A percentile compares a stretch with the other conserved stretches of the same genome.
phyloP scores from a whole-genome alignment of 2,113 vertebrate species.

The Pantherophis guttatus region DNA sequence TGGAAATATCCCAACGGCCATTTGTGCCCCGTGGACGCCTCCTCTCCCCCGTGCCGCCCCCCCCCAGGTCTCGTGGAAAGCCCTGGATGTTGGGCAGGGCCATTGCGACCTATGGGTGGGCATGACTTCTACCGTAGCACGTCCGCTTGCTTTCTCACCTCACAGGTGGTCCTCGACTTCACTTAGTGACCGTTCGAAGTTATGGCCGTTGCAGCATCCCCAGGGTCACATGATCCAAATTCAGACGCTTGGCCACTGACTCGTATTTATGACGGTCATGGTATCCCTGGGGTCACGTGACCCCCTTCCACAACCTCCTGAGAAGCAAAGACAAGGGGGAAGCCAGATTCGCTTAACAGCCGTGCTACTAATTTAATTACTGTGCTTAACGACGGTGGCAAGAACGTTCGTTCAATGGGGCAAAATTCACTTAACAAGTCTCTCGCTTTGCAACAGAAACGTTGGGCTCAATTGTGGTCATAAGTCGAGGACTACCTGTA shows the following conservation, averaged over 20 bases:
- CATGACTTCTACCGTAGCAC: no score
- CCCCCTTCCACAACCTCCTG: no score
- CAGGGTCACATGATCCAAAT: background rate
- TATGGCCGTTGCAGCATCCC: no score
- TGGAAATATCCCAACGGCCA: background rate
- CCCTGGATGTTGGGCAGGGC: rapidly evolving
- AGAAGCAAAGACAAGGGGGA: no score
- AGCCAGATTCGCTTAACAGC: background rate
- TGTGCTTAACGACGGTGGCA: background rate
- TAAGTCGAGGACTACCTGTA: background rate
- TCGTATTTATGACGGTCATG: background rate
- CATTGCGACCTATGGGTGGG: background rate
- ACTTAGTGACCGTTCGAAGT: background rate
- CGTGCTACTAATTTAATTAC: background rate
- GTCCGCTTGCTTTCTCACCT: background rate
- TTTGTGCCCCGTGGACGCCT: background rate
- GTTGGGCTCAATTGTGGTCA: background rate
- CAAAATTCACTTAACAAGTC: no score
- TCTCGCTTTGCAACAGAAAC: background rate
- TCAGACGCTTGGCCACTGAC: no score
- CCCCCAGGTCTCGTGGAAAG: background rate
- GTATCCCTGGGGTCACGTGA: background rate
- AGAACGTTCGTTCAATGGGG: background rate
- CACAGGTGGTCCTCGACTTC: background rate
- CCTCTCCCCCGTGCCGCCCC: no score